phyloP scores from a whole-genome alignment of 2,888 invertebrate genomes.

The Pecten maximus region DNA sequence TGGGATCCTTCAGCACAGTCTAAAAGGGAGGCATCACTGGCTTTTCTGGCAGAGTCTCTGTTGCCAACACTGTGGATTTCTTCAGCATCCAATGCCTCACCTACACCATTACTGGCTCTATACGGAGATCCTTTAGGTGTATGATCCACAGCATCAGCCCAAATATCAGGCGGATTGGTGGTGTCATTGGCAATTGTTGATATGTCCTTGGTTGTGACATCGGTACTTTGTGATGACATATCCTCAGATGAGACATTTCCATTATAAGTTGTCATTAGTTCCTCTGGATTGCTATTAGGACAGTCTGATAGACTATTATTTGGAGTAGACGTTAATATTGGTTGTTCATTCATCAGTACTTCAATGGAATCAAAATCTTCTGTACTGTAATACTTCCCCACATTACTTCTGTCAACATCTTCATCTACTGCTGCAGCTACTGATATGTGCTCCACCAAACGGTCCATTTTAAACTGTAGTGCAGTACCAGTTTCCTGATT shows the following conservation, averaged over 20 bases:
- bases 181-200: background rate
- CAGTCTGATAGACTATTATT: background rate
- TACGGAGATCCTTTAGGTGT: background rate
- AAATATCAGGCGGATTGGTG: background rate
- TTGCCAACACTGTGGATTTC: background rate
- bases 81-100: background rate
- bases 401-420: background rate
- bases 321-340: background rate
- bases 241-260: background rate
- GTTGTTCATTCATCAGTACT: constrained; percentile 13
- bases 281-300: background rate
- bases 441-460: background rate
- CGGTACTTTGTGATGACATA: background rate
- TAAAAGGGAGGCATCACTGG: background rate
- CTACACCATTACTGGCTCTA: background rate
- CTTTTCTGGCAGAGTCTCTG: background rate
- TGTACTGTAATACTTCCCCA: background rate
- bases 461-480: background rate
- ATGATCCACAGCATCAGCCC: background rate
- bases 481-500: background rate
- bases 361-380: background rate
- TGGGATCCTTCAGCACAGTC: background rate
- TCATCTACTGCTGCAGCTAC: background rate
- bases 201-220: background rate
- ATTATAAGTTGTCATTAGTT: background rate